These are phyloP conservation scores for Solenodon paradoxus DNA, from an alignment of 2,113 vertebrate species.

Conservation along the genomic window DNA sequence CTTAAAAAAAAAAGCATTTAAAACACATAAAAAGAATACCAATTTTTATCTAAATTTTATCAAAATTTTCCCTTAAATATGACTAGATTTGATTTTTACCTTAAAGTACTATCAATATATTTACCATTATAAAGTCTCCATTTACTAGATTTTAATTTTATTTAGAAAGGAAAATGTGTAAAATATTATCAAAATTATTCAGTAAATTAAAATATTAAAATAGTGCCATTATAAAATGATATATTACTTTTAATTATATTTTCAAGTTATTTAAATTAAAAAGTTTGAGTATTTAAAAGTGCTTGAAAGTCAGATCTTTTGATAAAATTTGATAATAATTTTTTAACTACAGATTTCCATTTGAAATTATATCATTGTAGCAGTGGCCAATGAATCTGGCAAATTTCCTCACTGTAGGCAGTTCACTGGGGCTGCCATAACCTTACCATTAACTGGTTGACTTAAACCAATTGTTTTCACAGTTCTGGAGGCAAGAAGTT, in stretches of 20 bases:
- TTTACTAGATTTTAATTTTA: conserved; percentile 44
- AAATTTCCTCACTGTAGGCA: neutral
- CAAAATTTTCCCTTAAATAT: neutral
- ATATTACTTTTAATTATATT: no score
- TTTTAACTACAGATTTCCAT: conserved; percentile 16
- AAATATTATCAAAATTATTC: neutral
- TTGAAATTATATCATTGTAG: neutral
- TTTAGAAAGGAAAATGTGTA: neutral
- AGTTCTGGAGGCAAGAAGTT: no score
- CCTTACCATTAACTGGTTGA: neutral
- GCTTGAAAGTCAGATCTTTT: conserved; percentile 26
- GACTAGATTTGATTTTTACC: neutral
- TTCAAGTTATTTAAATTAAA: no score
- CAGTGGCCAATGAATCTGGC: neutral
- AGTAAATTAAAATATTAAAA: conserved; percentile 19
- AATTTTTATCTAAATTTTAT: conserved; percentile 43
- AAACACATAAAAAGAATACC: no score
- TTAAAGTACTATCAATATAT: neutral
- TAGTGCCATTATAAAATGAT: conserved; percentile 13
- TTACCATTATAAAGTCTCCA: neutral
- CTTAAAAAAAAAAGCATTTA: no score
- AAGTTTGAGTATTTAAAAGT: neutral
- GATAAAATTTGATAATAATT: conserved; percentile 12
- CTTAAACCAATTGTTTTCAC: neutral
- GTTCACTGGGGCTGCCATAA: neutral